Evolutionary conservation across 1,140 invertebrate genomes (phyloP).

Genomic region (Aphis gossypii): DNA sequence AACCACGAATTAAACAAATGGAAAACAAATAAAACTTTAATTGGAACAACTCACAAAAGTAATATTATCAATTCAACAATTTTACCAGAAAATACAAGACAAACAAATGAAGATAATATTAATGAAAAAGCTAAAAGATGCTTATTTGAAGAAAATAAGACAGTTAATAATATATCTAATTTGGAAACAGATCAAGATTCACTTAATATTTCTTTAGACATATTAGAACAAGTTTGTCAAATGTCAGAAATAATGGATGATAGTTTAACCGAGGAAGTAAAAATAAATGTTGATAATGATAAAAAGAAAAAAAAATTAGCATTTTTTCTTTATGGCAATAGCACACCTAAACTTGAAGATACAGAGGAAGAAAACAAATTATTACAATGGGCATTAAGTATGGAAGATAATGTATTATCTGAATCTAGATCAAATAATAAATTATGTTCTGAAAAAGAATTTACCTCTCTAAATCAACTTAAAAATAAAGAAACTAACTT

Average conservation of each 20-base stretch:
- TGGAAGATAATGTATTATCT: conserved; percentile 45
- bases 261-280: conserved; percentile 3
- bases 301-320: conserved; percentile 31
- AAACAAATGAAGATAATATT: not conserved
- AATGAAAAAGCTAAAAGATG: conserved; percentile 50
- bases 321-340: conserved; percentile 45
- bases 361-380: conserved; percentile 32
- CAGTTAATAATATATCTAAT: not conserved
- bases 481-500: not conserved
- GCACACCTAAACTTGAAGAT: conserved; percentile 3
- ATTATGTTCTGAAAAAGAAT: not conserved
- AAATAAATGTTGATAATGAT: not conserved
- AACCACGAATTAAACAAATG: not conserved
- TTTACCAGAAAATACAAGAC: not conserved
- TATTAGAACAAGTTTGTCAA: conserved; percentile 53
- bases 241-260: conserved; percentile 43
- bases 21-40: not conserved
- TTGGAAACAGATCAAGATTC: conserved; percentile 50
- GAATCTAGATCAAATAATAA: conserved; percentile 34
- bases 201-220: conserved; percentile 48
- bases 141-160: conserved; percentile 36
- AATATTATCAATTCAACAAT: not conserved
- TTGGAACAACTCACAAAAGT: not conserved
- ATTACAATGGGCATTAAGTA: conserved; percentile 46
- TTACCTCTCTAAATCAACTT: conserved; percentile 32